Percentiles rank a stretch among this genome's conserved stretches.
phyloP scores from a whole-genome alignment of 2,888 invertebrate species.

The Parapristionchus giblindavisi region DNA sequence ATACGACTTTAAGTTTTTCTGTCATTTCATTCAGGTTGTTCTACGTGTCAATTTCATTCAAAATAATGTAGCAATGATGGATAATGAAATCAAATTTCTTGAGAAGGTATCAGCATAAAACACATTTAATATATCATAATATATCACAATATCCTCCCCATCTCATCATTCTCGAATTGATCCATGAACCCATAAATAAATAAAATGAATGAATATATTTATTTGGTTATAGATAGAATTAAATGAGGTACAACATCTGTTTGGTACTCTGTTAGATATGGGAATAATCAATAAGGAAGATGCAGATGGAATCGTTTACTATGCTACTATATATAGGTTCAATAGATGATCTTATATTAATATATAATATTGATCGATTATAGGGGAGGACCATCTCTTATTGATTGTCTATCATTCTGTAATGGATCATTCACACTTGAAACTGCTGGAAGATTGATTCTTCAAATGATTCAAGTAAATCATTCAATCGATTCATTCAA shows the following conservation, averaged over 20 bases:
- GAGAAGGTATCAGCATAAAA: neutral
- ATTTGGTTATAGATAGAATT: slow-evolving; percentile 8
- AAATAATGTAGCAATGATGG: neutral
- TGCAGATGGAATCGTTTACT: slow-evolving; percentile 10
- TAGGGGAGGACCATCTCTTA: slow-evolving; percentile 23
- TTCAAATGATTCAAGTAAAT: slow-evolving; percentile 24
- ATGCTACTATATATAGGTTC: slow-evolving; percentile 32
- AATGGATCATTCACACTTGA: neutral
- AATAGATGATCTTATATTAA: neutral
- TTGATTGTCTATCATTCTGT: neutral
- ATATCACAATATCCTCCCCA: too few species aligned
- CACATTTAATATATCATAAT: neutral
- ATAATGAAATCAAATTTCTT: slow-evolving; percentile 26
- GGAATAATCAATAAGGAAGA: slow-evolving; percentile 18
- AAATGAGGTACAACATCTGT: slow-evolving; percentile 18
- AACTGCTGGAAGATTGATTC: neutral
- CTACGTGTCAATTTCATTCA: slow-evolving; percentile 30
- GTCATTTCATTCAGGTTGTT: neutral
- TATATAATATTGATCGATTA: neutral
- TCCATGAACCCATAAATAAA: too few species aligned
- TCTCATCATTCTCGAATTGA: neutral
- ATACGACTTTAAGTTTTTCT: neutral
- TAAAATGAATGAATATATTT: neutral
- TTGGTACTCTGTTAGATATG: slow-evolving; percentile 21
- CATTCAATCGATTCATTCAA: neutral